These are phyloP conservation scores for Takifugu flavidus DNA, from an alignment of 2,113 vertebrate genomes.

Conservation along the genomic window DNA sequence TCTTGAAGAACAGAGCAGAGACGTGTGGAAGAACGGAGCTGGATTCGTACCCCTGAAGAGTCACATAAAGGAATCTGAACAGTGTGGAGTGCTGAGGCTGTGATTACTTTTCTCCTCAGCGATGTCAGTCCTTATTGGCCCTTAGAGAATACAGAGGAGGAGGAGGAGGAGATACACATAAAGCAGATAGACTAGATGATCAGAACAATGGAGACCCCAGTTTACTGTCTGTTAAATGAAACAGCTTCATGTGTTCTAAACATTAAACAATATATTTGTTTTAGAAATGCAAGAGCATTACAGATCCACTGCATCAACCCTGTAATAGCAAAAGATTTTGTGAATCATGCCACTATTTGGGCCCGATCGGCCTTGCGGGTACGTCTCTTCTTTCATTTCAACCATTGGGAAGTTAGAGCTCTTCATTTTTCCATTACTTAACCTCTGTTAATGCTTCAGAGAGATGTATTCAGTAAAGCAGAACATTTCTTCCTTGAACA, in stretches of 20 bases:
- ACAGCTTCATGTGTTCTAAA: no score
- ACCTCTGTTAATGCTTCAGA: neutral
- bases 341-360: no score
- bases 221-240: neutral
- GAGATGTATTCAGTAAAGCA: neutral
- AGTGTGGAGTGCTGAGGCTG: constrained; percentile 29
- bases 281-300: no score
- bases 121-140: constrained; percentile 17
- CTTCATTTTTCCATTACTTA: no score
- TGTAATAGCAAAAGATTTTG: neutral
- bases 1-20: neutral
- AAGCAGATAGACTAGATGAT: constrained; percentile 4
- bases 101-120: constrained; percentile 34
- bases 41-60: neutral
- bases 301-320: neutral
- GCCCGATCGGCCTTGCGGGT: no score
- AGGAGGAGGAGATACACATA: neutral
- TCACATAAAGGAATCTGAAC: constrained; percentile 18
- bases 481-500: neutral
- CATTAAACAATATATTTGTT: no score
- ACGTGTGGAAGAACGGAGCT: neutral
- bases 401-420: no score
- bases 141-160: constrained; percentile 3
- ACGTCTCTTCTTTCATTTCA: no score
- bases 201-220: neutral